Evolutionary conservation across 2,113 vertebrate species (phyloP).

Genomic region (Eonycteris spelaea): DNA sequence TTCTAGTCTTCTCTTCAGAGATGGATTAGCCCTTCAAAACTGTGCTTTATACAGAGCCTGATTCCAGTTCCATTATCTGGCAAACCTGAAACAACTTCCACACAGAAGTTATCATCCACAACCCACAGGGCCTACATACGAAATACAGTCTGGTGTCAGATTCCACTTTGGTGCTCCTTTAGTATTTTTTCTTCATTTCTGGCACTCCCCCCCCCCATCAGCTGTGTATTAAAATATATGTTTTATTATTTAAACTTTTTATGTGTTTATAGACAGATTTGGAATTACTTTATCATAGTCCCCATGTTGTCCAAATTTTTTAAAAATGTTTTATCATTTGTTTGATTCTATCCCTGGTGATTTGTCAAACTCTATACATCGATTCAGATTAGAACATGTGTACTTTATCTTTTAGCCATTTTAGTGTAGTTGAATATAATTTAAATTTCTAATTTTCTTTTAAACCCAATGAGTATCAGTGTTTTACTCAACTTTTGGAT

Average conservation of each 20-base stretch:
- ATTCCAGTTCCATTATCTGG: neutral
- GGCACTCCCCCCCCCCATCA: neutral
- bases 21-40: neutral
- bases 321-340: neutral
- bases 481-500: neutral
- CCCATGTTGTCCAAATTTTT: neutral
- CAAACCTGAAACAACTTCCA: neutral
- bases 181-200: neutral
- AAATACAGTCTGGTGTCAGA: neutral
- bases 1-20: neutral
- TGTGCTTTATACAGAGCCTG: neutral
- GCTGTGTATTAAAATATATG: neutral
- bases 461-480: neutral
- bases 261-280: neutral
- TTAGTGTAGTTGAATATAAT: neutral
- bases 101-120: accelerated
- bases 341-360: neutral
- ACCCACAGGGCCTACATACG: accelerated
- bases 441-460: neutral
- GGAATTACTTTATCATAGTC: neutral
- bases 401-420: neutral
- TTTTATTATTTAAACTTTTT: neutral
- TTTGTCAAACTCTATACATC: neutral
- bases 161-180: neutral
- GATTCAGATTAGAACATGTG: neutral